These are phyloP conservation scores for Salticus scenicus DNA, from an alignment of 2,888 invertebrate species.

Conservation along the genomic window DNA sequence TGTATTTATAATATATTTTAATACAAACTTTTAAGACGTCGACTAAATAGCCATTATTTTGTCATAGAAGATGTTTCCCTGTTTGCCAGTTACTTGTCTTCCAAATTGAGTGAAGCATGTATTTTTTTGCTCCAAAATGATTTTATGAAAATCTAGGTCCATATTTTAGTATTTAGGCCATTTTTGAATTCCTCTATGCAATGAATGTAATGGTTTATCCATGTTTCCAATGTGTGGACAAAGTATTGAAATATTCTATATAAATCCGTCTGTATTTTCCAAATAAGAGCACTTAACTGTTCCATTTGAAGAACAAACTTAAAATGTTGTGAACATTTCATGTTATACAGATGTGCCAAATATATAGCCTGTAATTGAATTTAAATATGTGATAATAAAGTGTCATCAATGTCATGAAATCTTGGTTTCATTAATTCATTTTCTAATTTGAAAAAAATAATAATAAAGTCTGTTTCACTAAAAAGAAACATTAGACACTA, in stretches of 20 bases:
- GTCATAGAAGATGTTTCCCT: slow-evolving; percentile 18
- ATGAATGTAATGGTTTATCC: slow-evolving; percentile 40
- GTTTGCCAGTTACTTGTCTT: slow-evolving; percentile 57
- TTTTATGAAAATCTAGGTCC: neutral
- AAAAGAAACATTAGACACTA: no score
- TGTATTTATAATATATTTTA: slow-evolving; percentile 44
- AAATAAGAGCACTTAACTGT: slow-evolving; percentile 33
- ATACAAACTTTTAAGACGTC: slow-evolving; percentile 36
- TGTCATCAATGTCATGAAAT: slow-evolving; percentile 52
- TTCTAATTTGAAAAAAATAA: no score
- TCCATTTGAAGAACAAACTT: slow-evolving; percentile 59
- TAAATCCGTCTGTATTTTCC: slow-evolving; percentile 52
- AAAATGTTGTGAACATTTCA: slow-evolving; percentile 62
- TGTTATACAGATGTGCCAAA: slow-evolving; percentile 69
- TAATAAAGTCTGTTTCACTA: no score
- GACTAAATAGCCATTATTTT: slow-evolving; percentile 24
- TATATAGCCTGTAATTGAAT: slow-evolving; percentile 67
- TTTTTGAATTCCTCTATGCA: slow-evolving; percentile 21
- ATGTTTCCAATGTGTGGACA: slow-evolving; percentile 48
- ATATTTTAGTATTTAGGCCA: slow-evolving; percentile 1
- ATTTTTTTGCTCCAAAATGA: slow-evolving; percentile 29
- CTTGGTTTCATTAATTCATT: neutral
- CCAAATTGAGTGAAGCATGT: slow-evolving; percentile 40
- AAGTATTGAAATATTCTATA: slow-evolving; percentile 59
- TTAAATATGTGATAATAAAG: slow-evolving; percentile 67